These are phyloP conservation scores for Phyto melanocephala DNA, from an alignment of 2,888 invertebrate genomes.

Conservation along the genomic window DNA sequence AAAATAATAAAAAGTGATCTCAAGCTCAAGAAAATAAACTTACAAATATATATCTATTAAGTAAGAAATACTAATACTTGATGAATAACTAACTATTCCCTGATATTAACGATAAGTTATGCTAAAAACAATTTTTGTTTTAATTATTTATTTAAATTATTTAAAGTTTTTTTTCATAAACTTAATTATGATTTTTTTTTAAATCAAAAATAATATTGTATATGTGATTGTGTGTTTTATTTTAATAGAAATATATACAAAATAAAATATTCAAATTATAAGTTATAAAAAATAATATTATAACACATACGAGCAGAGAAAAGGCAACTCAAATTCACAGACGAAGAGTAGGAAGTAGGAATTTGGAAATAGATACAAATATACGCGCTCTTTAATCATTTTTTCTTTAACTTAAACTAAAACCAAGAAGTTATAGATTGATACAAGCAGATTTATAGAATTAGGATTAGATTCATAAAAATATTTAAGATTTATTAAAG, in stretches of 20 bases:
- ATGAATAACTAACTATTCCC: too few species aligned
- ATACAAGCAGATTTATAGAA: background rate
- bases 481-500: too few species aligned
- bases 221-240: slow-evolving; percentile 43
- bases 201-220: slow-evolving; percentile 30
- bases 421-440: slow-evolving; percentile 6
- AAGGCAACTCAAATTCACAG: background rate
- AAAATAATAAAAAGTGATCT: too few species aligned
- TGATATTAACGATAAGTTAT: too few species aligned
- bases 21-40: too few species aligned
- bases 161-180: background rate
- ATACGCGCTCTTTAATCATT: background rate
- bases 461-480: slow-evolving; percentile 4
- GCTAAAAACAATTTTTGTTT: too few species aligned
- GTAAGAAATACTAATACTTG: too few species aligned
- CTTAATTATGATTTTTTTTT: background rate
- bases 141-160: background rate
- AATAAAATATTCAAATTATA: slow-evolving; percentile 55
- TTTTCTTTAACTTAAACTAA: slow-evolving; percentile 43
- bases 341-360: background rate
- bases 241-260: slow-evolving; percentile 56
- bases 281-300: slow-evolving; percentile 64
- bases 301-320: slow-evolving; percentile 52
- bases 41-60: too few species aligned
- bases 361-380: background rate